These are phyloP conservation scores for Schlechtendalia chinensis DNA, from an alignment of 1,140 invertebrate genomes.

Conservation along the genomic window DNA sequence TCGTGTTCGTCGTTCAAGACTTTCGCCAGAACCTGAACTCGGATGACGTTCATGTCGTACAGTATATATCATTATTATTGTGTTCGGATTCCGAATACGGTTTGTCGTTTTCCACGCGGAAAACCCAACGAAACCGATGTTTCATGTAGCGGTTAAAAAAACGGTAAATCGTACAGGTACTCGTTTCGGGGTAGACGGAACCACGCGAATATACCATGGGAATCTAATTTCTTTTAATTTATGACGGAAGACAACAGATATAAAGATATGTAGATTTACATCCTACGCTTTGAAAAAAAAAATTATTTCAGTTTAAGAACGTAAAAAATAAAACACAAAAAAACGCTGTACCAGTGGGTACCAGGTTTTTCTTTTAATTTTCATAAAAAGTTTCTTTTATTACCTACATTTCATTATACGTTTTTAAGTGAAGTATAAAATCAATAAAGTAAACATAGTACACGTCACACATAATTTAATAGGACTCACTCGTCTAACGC, in stretches of 20 bases:
- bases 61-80: too few relatives aligned
- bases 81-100: too few relatives aligned
- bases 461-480: not conserved
- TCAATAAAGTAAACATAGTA: not conserved
- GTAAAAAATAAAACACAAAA: not conserved
- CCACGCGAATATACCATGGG: not conserved
- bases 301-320: not conserved
- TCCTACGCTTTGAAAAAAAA: too few relatives aligned
- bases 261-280: not conserved
- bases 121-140: too few relatives aligned
- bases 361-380: slow-evolving; percentile 38
- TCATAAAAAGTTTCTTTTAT: slow-evolving; percentile 32
- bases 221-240: not conserved
- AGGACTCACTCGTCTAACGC: not conserved
- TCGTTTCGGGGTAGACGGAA: too few relatives aligned
- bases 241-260: not conserved
- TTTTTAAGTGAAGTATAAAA: slow-evolving; percentile 8
- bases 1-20: too few relatives aligned
- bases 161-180: too few relatives aligned
- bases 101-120: too few relatives aligned
- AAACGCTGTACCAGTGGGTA: slow-evolving; percentile 32
- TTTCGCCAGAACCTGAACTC: too few relatives aligned
- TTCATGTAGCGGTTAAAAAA: too few relatives aligned
- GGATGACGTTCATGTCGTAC: too few relatives aligned
- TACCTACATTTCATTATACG: slow-evolving; percentile 25